phyloP scores from a whole-genome alignment of 2,113 vertebrate genomes.

The Planiliza haematocheilus region DNA sequence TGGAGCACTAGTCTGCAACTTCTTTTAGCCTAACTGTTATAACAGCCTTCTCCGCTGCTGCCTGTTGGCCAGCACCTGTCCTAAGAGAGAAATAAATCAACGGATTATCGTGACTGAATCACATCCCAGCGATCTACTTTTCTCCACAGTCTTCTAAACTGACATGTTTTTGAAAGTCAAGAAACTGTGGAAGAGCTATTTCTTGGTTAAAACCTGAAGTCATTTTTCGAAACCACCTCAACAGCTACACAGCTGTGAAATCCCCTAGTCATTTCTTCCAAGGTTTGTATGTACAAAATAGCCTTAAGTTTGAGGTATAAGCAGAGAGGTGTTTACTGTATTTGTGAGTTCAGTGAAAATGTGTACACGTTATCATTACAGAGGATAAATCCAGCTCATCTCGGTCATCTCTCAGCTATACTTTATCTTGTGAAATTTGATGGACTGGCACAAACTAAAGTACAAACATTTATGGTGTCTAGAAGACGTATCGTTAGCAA shows the following conservation, averaged over 20 bases:
- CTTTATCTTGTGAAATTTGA: no score
- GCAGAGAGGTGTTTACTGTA: constrained; percentile 6
- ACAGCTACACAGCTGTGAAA: neutral
- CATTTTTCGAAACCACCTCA: neutral
- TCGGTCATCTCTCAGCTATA: no score
- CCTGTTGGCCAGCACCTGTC: constrained; percentile 13
- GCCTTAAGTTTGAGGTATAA: constrained; percentile 27
- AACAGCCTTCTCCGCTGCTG: constrained; percentile 14
- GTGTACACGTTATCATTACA: no score
- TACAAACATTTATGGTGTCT: no score
- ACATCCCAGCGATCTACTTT: neutral
- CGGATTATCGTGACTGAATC: constrained; percentile 27
- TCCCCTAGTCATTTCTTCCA: neutral
- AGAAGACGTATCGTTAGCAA: no score
- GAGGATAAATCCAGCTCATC: no score
- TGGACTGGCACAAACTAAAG: no score
- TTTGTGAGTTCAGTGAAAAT: neutral
- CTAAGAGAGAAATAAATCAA: constrained; percentile 27
- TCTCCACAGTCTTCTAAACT: neutral
- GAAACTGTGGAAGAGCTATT: neutral
- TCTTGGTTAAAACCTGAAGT: neutral
- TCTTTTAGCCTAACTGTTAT: neutral
- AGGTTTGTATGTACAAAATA: constrained; percentile 58
- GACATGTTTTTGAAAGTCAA: neutral
- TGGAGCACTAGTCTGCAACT: constrained; percentile 1